Percentiles rank a stretch among this genome's conserved stretches.
phyloP scores from a whole-genome alignment of 2,888 invertebrate species.

The Callimorpha dominula region DNA sequence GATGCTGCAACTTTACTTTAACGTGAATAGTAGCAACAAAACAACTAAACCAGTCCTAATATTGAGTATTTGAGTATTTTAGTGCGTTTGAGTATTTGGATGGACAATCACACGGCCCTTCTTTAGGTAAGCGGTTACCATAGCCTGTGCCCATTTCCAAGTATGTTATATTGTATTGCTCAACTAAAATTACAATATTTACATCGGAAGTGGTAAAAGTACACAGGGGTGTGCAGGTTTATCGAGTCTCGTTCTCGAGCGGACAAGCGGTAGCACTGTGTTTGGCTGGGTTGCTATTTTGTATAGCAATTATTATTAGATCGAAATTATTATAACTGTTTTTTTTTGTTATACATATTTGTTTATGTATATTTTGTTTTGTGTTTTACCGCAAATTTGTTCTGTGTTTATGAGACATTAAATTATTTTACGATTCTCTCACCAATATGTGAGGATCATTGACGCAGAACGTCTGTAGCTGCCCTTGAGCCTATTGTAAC shows the following conservation, averaged over 20 bases:
- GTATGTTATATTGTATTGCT: neutral
- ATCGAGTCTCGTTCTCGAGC: neutral
- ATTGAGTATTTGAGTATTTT: too few relatives aligned
- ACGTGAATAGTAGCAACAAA: too few relatives aligned
- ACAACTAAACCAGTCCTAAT: too few relatives aligned
- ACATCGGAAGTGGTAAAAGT: neutral
- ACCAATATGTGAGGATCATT: neutral
- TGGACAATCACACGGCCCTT: too few relatives aligned
- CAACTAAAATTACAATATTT: neutral
- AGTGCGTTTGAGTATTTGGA: too few relatives aligned
- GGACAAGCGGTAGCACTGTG: neutral
- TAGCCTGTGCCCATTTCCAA: too few relatives aligned
- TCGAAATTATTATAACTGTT: neutral
- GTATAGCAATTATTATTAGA: slow-evolving; percentile 2
- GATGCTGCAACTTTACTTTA: too few relatives aligned
- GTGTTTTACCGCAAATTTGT: neutral
- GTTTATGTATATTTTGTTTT: neutral
- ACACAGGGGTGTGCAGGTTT: neutral
- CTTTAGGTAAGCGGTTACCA: too few relatives aligned
- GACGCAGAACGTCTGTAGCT: neutral
- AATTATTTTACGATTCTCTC: too few relatives aligned
- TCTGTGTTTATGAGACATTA: neutral
- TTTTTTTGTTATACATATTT: neutral
- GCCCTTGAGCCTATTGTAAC: slow-evolving; percentile 1
- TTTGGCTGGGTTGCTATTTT: slow-evolving; percentile 1